Base-by-base conservation (phyloP, 2,888 invertebrate species). In the Carpatolechia fugitivella region DNA sequence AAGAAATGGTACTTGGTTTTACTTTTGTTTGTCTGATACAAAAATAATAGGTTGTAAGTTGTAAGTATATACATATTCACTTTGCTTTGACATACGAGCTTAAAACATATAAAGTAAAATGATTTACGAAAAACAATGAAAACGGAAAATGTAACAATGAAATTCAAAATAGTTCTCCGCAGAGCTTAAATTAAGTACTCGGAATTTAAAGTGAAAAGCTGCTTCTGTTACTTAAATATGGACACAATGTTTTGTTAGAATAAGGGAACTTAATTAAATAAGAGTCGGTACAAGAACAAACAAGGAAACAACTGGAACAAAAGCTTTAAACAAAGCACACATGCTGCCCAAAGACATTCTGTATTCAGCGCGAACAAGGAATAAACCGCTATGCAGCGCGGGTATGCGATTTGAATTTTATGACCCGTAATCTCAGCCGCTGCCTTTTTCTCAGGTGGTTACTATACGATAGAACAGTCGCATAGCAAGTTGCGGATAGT, bases 391-490 rank as follows among this genome's bases (percentile, higher is more conserved):
- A 29, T 48, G 55, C 29, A 36, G 36, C 46, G 30, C 49, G 35
- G 20, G 38, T 49, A 51, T 48, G 50, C 50, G 50, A 55, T 55
- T 55, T 55, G 55, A 55, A 55, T 46, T 53, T 53, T 53, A 52
- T 41, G 52, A 52, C 36, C 29, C 18, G 18, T 52, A 52, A 41
- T 30, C 36, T 40, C 38, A 51, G 11, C 35, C 30, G n/a, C 3
- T 31, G 2, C 30, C 20, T 36, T 13, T 46, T 40, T 61, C 60
- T 2, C 66, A 97, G 97, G 97, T 78, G 97, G 98, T 56, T 98
- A 96, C 89, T 98, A 97, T 86, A 95, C 96, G 65, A 95, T 96
- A 75, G 96, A 96, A 78, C 94, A 95, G 72, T 95, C 95, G 58
- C 93, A 93, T 71, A 93, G 94, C 76, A 95, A 94, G 69, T 92